A percentile compares a stretch with the other conserved stretches of the same genome.
Evolutionary conservation across 2,888 invertebrate species (phyloP).

Genomic region (Rhagium mordax): DNA sequence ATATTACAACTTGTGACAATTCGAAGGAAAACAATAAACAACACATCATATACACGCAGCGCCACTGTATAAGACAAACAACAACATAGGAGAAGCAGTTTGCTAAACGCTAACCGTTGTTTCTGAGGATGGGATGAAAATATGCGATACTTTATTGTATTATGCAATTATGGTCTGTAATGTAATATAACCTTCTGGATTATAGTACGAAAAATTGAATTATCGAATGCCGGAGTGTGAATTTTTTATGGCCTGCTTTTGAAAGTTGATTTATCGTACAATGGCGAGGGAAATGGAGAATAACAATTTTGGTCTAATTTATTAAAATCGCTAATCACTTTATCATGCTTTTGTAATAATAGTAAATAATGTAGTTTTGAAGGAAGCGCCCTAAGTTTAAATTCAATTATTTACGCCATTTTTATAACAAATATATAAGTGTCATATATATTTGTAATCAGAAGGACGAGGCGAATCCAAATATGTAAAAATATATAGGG

Average conservation of each 20-base stretch:
- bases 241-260: conserved; percentile 4
- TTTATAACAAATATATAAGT: too few relatives aligned
- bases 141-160: neutral
- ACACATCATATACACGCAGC: neutral
- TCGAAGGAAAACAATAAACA: conserved; percentile 6
- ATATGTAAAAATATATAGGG: too few relatives aligned
- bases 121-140: too few relatives aligned
- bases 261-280: conserved; percentile 10
- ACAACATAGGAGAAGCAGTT: neutral
- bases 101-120: too few relatives aligned
- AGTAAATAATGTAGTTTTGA: too few relatives aligned
- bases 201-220: conserved; percentile 11
- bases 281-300: neutral
- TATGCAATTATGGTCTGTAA: neutral
- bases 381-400: too few relatives aligned
- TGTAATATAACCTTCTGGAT: conserved; percentile 11
- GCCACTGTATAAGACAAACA: neutral
- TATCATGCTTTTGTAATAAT: neutral
- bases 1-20: conserved; percentile 13
- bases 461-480: too few relatives aligned
- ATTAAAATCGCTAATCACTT: neutral
- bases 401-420: too few relatives aligned
- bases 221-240: conserved; percentile 21
- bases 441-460: too few relatives aligned
- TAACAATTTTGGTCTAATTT: neutral